Base-by-base conservation (phyloP, 2,113 vertebrate species). In the Oostethus manadensis region DNA sequence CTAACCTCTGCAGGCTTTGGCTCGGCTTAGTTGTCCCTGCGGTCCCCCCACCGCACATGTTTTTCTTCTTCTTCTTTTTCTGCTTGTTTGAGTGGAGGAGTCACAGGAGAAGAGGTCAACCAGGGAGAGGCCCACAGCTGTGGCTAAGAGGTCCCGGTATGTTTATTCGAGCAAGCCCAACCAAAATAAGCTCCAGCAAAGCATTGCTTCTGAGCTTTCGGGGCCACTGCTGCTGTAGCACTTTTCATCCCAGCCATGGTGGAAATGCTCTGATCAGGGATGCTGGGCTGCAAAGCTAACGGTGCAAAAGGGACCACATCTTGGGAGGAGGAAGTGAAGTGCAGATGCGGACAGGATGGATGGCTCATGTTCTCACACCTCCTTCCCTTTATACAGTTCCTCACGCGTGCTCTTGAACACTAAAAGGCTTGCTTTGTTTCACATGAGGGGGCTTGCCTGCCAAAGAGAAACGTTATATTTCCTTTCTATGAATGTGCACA, bases 121-220 rank as follows among this genome's bases (percentile, higher is more conserved):
- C 82, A 68, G 80, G 85, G 81, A 80, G 78, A 88, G 82, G 70
- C 80, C 80, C 76, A 63, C 85, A 86, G 82, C 81, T 86, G 81
- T 73, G 77, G 76, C 82, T 73, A 76, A 63, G 47, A 76, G 70
- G 77, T 80, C 81, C 68, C 50, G 49, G 68, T 62, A 68, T 87
- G 86, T 91, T 89, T 88, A 88, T 90, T 89, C 90, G 84, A 81
- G 76, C 83, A 89, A 84, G 79, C 73, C 76, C 70, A 87, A 88
- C 76, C 83, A 85, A 88, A 90, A 90, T 87, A 88, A 88, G 81
- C 85, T 85, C 70, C 71, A 73, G 73, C 82, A 74, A 79, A 80
- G 76, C 82, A 79, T 74, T 73, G 80, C 86, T 86, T 80, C 83
- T 73, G 80, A 80, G 84, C 74, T 72, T 64, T 46, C 71, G 72